These are phyloP conservation scores for Nycticorax nycticorax DNA, from an alignment of 2,113 vertebrate species.

Conservation along the genomic window DNA sequence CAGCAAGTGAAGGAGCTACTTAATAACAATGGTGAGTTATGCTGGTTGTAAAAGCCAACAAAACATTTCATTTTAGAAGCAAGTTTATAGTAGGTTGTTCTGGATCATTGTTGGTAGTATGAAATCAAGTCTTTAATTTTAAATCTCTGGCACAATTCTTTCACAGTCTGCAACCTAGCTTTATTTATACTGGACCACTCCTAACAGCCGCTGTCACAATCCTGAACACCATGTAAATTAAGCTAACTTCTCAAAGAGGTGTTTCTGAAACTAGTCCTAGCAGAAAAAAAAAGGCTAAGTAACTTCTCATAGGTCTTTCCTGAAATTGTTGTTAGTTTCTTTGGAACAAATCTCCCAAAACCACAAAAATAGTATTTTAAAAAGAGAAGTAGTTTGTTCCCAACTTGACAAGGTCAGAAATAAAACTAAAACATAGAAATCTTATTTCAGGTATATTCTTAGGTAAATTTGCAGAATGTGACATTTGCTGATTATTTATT, in stretches of 20 bases:
- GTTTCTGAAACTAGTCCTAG: background rate
- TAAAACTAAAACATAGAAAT: background rate
- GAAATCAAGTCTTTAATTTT: background rate
- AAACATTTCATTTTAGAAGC: background rate
- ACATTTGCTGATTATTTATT: background rate
- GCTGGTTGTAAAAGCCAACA: background rate
- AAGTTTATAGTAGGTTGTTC: background rate
- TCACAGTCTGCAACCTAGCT: background rate
- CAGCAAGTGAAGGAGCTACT: background rate
- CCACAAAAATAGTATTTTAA: background rate
- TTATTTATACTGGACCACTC: background rate
- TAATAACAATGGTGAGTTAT: background rate
- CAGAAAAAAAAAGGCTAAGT: background rate
- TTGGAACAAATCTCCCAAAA: background rate
- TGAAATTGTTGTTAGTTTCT: background rate
- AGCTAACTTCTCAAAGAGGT: background rate
- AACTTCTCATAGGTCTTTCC: background rate
- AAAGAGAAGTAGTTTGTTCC: background rate
- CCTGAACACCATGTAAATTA: background rate
- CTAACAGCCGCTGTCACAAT: background rate
- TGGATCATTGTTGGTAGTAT: background rate
- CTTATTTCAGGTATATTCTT: background rate
- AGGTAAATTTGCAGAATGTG: background rate
- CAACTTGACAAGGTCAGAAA: background rate
- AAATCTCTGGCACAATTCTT: background rate